Conservation (phyloP, 1,140 invertebrate genomes). For the Leptopilina clavipes region DNA sequence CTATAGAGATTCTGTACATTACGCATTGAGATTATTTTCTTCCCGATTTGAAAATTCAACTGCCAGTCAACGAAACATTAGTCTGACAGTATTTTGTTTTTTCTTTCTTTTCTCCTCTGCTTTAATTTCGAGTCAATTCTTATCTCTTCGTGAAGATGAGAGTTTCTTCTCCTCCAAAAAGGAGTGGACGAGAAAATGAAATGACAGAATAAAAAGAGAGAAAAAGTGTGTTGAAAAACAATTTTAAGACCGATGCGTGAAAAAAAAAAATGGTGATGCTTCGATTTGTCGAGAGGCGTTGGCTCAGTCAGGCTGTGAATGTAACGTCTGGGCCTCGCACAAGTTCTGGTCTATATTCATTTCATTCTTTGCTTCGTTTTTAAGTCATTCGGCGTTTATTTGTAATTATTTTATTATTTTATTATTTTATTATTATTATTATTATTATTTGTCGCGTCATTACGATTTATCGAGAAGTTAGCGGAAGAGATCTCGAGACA, state of each 20-base stretch:
- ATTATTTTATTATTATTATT: conserved; percentile 39
- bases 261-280: not conserved
- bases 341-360: conserved; percentile 55
- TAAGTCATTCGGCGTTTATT: conserved; percentile 46
- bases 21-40: conserved; percentile 28
- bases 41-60: not conserved
- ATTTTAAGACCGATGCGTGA: conserved; percentile 39
- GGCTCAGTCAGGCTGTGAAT: conserved; percentile 75
- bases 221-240: too few relatives aligned
- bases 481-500: conserved; percentile 63
- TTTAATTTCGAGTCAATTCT: not conserved
- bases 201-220: too few relatives aligned
- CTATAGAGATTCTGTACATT: conserved; percentile 16
- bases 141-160: not conserved
- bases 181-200: too few relatives aligned
- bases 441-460: conserved; percentile 51
- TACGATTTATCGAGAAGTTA: conserved; percentile 55
- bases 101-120: not conserved
- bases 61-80: not conserved
- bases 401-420: conserved; percentile 31
- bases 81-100: too few relatives aligned
- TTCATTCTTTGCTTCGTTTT: conserved; percentile 56
- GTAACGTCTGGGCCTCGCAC: conserved; percentile 71
- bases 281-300: conserved; percentile 47
- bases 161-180: not conserved